phyloP scores from a whole-genome alignment of 2,113 vertebrate genomes.

The Brachypodius melanocephalos region DNA sequence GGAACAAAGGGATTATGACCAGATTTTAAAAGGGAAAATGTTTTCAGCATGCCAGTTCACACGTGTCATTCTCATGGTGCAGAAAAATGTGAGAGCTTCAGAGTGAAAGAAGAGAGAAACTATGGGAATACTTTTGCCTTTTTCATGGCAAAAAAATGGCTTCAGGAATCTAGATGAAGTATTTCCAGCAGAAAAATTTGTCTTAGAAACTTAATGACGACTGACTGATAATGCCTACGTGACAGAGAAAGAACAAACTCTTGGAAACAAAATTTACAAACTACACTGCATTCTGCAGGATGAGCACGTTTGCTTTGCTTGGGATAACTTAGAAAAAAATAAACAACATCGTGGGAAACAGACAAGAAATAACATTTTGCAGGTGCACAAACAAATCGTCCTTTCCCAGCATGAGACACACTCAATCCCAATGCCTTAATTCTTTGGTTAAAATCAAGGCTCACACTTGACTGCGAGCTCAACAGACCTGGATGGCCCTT shows the following conservation, averaged over 20 bases:
- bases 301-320: neutral
- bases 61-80: neutral
- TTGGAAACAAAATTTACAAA: neutral
- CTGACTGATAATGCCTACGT: neutral
- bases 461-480: neutral
- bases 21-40: neutral
- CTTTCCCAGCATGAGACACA: neutral
- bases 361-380: neutral
- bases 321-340: neutral
- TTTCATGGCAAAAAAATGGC: neutral
- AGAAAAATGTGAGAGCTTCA: neutral
- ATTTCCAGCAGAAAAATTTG: neutral
- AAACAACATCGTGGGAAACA: neutral
- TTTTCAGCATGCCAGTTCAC: neutral
- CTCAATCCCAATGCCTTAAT: neutral
- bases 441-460: neutral
- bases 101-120: neutral
- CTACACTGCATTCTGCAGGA: neutral
- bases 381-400: neutral
- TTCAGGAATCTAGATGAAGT: neutral
- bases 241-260: neutral
- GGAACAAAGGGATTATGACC: neutral
- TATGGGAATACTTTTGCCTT: neutral
- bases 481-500: neutral
- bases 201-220: neutral